Base-by-base conservation (phyloP, 2,888 invertebrate species). In the Lamproptera curius region DNA sequence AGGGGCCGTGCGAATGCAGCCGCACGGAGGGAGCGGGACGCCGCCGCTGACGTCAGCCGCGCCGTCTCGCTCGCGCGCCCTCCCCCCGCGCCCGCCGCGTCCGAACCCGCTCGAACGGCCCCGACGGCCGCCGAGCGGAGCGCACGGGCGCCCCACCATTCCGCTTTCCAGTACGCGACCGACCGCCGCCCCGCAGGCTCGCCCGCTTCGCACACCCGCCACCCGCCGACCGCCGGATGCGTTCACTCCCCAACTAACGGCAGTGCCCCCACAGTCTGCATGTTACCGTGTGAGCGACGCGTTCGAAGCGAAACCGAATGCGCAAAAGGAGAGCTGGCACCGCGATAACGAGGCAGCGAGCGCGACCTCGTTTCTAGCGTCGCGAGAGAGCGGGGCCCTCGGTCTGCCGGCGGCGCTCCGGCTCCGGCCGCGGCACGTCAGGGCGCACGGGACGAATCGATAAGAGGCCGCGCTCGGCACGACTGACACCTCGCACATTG, bases 81-180 rank as follows among this genome's bases (percentile, higher is more conserved):
- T 57, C 62, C 63, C 71, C 71, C 76, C 74, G 69, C 70, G 71
- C 68, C 65, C 75, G 20, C 20, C 6, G 3, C 84, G 83, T 79
- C 64, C 62, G 59, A 73, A 52, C 5, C 23, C 52, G 56, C 60
- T 56, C 84, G 83, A 73, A 52, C 54, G 51, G 51, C 13, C 51
- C 75, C 83, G 83, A 80, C 54, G 52, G 23, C 51, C 39, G 53
- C 73, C 80, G 81, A 79, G 51, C 67, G 61, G 55, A 76, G 80
- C 85, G 84, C 74, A 82, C 83, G 76, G 72, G 80, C 74, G 72
- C 73, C 70, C 64, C 71, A n/a, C n/a, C n/a, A n/a, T n/a, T 69
- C 73, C 65, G 31, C 66, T 76, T 77, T 80, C 82, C 81, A 86
- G 85, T 85, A 74, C 80, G 80, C 83, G 77, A 61, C 67, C 83